Base-by-base conservation (phyloP, 2,797 vertebrate species). In the Periophthalmus magnuspinnatus region DNA sequence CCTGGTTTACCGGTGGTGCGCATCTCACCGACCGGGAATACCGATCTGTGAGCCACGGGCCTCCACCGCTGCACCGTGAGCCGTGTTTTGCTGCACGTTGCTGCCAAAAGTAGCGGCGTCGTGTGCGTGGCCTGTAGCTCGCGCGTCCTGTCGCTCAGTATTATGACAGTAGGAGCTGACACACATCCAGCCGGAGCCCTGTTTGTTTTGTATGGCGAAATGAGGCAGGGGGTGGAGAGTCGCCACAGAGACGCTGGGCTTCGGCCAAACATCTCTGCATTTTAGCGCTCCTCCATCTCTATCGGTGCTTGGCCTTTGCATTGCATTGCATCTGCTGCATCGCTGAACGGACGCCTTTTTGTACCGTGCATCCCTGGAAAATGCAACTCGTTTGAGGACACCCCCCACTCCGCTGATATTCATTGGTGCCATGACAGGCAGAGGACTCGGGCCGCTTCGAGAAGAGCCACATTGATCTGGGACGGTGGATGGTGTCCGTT, bases 341-440 rank as follows among this genome's bases (percentile, higher is more conserved):
- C 79, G 81, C n/a, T 77, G 68, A 75, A 70, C 76, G 65, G 64
- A 54, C 65, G 55, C 60, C 0, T 81, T 74, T 74, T 22, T 70
- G 83, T 76, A 84, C 52, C 70, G 84, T 85, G 89, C 81, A 81
- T 28, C 38, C 70, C 76, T 81, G 84, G 78, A 85, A 77, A 72
- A 91, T 93, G 92, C 90, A 85, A 82, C 89, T 87, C 36, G 86
- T 83, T 84, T 90, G 90, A 93, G 90, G 89, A 92, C 90, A 81
- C 74, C 86, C 81, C 81, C 73, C 72, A 56, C 28, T 66, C 74
- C 76, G 81, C 79, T 81, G 77, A 82, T 82, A 86, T 80, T 81
- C 86, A 77, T 86, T 75, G 88, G 89, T 91, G 90, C 91, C 90
- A 94, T 94, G 93, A 93, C 80, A 85, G 91, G 88, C 91, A 87